Evolutionary conservation across 1,140 invertebrate genomes (phyloP).

Genomic region (Heterodera schachtii): DNA sequence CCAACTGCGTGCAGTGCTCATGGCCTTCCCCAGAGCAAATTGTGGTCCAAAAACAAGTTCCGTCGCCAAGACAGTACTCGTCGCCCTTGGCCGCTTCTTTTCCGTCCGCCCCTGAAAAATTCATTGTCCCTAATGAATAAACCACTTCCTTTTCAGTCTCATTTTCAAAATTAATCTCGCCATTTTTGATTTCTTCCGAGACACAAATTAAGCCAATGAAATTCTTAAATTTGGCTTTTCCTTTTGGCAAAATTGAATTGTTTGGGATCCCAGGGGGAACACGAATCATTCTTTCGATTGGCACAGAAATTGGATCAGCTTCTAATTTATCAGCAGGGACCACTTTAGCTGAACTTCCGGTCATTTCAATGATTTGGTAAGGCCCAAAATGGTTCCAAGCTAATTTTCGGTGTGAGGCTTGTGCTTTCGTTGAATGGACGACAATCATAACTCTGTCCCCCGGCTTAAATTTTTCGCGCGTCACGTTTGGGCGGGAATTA

Average conservation of each 20-base stretch:
- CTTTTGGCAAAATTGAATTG: neutral
- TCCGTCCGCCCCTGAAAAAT: neutral
- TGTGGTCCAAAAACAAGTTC: neutral
- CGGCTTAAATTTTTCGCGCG: neutral
- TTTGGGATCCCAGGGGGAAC: neutral
- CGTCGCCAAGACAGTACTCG: neutral
- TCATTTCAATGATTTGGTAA: neutral
- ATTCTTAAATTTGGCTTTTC: constrained; percentile 1
- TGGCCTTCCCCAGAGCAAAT: neutral
- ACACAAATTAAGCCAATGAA: neutral
- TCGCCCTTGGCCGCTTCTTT: neutral
- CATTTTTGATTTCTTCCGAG: neutral
- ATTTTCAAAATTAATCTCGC: neutral
- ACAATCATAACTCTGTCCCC: constrained; percentile 8
- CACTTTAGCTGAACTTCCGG: neutral
- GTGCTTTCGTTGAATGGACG: neutral
- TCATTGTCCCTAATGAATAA: neutral
- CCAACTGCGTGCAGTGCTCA: neutral
- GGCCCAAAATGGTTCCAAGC: constrained; percentile 2
- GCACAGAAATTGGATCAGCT: neutral
- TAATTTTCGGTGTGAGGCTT: neutral
- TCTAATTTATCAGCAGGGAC: neutral
- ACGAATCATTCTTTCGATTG: neutral
- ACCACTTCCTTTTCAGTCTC: neutral
- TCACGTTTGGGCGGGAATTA: neutral